phyloP scores from a whole-genome alignment of 2,888 invertebrate genomes.

The Idaea dimidiata region DNA sequence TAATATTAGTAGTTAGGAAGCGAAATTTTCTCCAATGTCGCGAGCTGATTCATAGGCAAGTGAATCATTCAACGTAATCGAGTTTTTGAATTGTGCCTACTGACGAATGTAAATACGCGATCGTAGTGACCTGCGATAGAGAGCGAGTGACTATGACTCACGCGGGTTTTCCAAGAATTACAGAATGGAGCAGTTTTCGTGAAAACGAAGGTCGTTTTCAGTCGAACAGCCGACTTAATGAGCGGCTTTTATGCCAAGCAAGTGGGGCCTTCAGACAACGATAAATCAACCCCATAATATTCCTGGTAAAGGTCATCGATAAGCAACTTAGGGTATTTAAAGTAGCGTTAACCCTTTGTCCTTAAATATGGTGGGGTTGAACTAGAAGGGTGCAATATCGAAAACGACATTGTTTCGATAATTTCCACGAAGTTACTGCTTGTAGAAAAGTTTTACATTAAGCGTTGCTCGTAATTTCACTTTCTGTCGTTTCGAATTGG shows the following conservation, averaged over 20 bases:
- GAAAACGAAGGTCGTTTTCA: conserved; percentile 70
- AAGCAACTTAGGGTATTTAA: conserved; percentile 19
- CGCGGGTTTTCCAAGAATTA: conserved; percentile 78
- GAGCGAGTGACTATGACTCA: conserved; percentile 69
- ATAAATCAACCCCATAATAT: conserved; percentile 25
- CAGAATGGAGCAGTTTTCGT: conserved; percentile 68
- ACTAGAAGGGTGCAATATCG: conserved; percentile 45
- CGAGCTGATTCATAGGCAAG: conserved; percentile 69
- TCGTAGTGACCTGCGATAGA: conserved; percentile 74
- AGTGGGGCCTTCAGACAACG: conserved; percentile 32
- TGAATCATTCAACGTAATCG: conserved; percentile 77
- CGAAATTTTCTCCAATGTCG: conserved; percentile 60
- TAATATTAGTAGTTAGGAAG: conserved; percentile 27
- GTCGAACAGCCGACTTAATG: conserved; percentile 39
- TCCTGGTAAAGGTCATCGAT: conserved; percentile 31
- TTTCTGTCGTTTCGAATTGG: conserved; percentile 26
- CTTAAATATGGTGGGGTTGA: conserved; percentile 36
- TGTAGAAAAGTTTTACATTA: conserved; percentile 16
- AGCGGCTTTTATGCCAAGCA: conserved; percentile 39
- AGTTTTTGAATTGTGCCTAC: conserved; percentile 77
- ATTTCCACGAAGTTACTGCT: conserved; percentile 20
- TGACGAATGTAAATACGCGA: conserved; percentile 72
- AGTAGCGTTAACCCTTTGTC: conserved; percentile 40
- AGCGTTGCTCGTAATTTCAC: conserved; percentile 29
- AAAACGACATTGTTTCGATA: conserved; percentile 54